Base-by-base conservation (phyloP, 2,113 vertebrate genomes). In the Phyllopteryx taeniolatus region DNA sequence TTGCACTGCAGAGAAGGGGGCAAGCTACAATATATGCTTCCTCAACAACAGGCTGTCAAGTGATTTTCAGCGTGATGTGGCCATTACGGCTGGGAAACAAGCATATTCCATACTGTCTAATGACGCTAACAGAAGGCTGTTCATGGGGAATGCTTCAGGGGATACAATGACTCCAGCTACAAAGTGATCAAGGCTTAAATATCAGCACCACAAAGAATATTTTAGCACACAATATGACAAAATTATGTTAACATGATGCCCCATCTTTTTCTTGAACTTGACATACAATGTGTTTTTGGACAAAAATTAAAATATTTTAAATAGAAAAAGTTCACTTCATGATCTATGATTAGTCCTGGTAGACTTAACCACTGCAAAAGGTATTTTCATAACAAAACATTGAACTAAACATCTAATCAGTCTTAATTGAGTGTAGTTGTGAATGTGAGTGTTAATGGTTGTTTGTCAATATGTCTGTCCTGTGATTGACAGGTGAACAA, bases 21-120 rank as follows among this genome's bases (percentile, higher is more conserved):
- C 75, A 82, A 79, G 83, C 79, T 71, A 27, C 39, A 17, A 54
- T 47, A 17, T 17, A 22, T 14, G 44, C 70, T 60, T 70, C 68
- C 71, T 59, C 65, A 10, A 67, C 44, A 20, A 79, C 61, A 63
- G 65, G 71, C 68, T 72, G 83, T 80, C 79, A 75, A 85, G 85
- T 81, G 84, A 62, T 76, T 79, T 72, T 72, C 72, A 71, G 15
- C 71, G 51, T 78, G 74, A 84, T 83, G 84, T 67, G 79, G 77
- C 75, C 79, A 87, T 81, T 80, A 86, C 13, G 56, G 57, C 59
- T 67, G 64, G 74, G 76, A 76, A 69, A 76, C 76, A 75, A 77
- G 77, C 68, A 65, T 74, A 57, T 74, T 72, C 57, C 63, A 74
- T 43, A 66, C 70, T 76, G 72, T 75, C 72, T 83, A 83, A 87